Base-by-base conservation (phyloP, 2,113 vertebrate genomes). In the Cyprinodon brontotheroides region DNA sequence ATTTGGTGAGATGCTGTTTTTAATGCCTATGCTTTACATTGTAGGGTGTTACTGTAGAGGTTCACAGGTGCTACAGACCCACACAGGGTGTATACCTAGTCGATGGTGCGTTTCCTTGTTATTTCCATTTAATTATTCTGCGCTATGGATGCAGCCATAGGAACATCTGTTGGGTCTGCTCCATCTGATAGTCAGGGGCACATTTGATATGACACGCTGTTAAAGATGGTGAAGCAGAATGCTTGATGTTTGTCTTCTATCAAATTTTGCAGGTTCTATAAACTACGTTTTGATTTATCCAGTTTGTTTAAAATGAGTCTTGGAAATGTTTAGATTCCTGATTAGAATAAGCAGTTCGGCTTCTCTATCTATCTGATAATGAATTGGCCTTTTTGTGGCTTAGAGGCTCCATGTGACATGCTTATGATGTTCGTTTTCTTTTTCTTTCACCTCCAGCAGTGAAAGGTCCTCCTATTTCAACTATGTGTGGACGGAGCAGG, bases 401-500 rank as follows among this genome's bases (percentile, higher is more conserved):
- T 36, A 50, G 15, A 66, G 66, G 37, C 38, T 57, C 83, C 74
- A 41, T 15, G 9, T 78, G 65, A 78, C 53, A 41, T 57, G 36
- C n/a, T 61, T 59, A 80, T 82, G 41, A 73, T 72, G 68, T 14
- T 66, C 15, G 41, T 12, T 77, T 38, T 72, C 45, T 72, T 61
- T 75, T 37, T 93, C 84, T 69, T 70, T 87, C 93, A 93, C 94
- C 94, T 85, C 83, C 94, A 95, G 82, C 90, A 95, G 95, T 95
- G 93, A 95, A 87, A 87, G 94, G 95, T 93, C 79, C 93, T 94
- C 92, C 92, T 92, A 87, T 88, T 92, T 92, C 93, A 93, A 87
- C 89, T 78, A 95, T 93, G 91, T 95, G 97, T 96, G 96, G 93
- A 94, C 95, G 87, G 92, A 91, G 94, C 84, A 87, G 87, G 82